A percentile compares a stretch with the other conserved stretches of the same genome.
Conservation (phyloP, 2,888 invertebrate species). For the Cryptophagus acutangulus region DNA sequence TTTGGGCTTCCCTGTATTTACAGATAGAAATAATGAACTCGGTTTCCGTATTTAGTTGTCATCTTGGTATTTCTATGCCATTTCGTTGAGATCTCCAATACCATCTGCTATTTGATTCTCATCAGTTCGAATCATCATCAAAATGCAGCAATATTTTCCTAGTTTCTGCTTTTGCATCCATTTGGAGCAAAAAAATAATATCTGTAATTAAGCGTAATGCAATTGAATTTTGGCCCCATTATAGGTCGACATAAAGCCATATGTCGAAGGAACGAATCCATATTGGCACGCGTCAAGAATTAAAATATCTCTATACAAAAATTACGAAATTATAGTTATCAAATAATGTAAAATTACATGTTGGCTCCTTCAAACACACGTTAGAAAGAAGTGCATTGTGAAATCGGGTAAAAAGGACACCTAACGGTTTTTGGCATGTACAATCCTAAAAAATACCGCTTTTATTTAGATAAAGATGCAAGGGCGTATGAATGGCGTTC, state of each 20-base stretch:
- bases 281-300: constrained; percentile 47
- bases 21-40: neutral
- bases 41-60: constrained; percentile 1
- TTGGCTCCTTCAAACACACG: constrained; percentile 29
- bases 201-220: no score
- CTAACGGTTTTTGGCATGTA: constrained; percentile 41
- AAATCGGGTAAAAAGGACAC: constrained; percentile 17
- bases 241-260: no score
- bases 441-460: constrained; percentile 37
- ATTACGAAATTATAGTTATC: constrained; percentile 46
- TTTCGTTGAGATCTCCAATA: no score
- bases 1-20: no score
- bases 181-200: no score
- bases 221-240: no score
- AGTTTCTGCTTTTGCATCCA: no score
- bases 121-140: no score
- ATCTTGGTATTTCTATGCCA: neutral
- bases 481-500: constrained; percentile 35
- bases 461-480: constrained; percentile 37
- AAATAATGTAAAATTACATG: constrained; percentile 39
- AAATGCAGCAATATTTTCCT: no score
- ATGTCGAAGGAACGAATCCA: no score
- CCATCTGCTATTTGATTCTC: no score
- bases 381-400: neutral
- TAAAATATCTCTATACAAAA: constrained; percentile 44